These are phyloP conservation scores for Hydrocynus forskahlii DNA, from an alignment of 2,797 vertebrate species.

Conservation along the genomic window DNA sequence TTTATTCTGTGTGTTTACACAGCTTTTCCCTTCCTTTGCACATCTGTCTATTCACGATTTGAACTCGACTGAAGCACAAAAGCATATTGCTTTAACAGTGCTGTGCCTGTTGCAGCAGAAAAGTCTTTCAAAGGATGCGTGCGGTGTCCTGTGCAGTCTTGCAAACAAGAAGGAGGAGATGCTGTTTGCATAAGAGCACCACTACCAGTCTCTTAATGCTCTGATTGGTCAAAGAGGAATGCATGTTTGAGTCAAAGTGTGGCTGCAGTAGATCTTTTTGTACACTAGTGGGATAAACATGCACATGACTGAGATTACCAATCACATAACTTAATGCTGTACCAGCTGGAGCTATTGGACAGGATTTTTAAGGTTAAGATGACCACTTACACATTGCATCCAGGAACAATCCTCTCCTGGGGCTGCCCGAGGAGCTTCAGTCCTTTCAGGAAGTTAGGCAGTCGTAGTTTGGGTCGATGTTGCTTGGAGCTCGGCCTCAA, in stretches of 20 bases:
- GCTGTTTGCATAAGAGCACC: conserved; percentile 9
- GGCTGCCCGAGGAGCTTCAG: conserved; percentile 66
- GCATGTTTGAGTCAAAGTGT: not conserved
- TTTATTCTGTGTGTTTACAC: conserved; percentile 4
- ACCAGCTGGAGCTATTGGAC: conserved; percentile 11
- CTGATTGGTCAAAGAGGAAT: conserved; percentile 3
- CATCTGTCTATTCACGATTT: conserved; percentile 1
- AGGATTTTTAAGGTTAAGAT: not conserved
- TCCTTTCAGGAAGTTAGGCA: conserved; percentile 72
- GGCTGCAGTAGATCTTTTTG: not conserved
- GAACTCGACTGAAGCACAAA: not conserved
- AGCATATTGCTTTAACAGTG: not conserved
- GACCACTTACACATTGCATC: conserved; percentile 74
- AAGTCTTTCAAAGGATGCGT: not conserved
- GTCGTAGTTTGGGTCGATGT: conserved; percentile 63
- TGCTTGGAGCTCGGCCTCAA: conserved; percentile 60
- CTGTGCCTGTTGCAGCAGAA: no score
- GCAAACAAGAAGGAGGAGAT: conserved; percentile 5
- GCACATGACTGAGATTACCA: not conserved
- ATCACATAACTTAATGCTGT: not conserved
- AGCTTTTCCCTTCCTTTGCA: conserved; percentile 3
- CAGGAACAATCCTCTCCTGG: conserved; percentile 70
- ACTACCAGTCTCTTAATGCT: conserved; percentile 8
- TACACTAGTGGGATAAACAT: conserved; percentile 6
- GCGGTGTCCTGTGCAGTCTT: not conserved